These are phyloP conservation scores for Didymodactylos carnosus DNA, from an alignment of 2,888 invertebrate genomes.

Conservation along the genomic window DNA sequence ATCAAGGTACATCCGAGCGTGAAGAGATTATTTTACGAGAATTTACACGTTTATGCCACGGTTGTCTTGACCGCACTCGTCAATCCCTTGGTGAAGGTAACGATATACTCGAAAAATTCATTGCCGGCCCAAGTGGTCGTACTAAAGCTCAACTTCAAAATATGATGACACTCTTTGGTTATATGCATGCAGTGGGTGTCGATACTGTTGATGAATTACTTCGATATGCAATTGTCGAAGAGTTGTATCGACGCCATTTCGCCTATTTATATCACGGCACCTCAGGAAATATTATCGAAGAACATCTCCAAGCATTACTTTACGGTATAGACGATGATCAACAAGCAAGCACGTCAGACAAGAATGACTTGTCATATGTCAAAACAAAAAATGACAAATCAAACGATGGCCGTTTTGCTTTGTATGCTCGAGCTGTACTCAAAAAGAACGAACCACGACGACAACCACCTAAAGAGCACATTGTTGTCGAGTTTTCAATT, in stretches of 20 bases:
- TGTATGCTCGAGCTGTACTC: neutral
- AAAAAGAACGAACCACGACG: neutral
- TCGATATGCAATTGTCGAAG: neutral
- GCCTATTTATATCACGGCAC: neutral
- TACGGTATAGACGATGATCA: neutral
- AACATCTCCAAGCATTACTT: neutral
- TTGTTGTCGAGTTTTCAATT: neutral
- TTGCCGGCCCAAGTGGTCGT: neutral
- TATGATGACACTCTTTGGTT: neutral
- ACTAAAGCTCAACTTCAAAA: neutral
- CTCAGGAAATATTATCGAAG: neutral
- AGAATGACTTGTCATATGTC: neutral
- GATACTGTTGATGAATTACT: neutral
- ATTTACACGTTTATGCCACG: neutral
- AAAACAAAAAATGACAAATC: neutral
- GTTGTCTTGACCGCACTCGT: neutral
- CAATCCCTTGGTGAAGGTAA: neutral
- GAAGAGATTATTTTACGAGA: neutral
- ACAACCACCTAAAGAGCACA: neutral
- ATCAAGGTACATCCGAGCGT: neutral
- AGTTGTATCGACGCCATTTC: neutral
- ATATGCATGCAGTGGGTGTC: neutral
- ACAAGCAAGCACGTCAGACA: neutral
- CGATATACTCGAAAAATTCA: neutral
- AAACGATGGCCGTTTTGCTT: neutral